Base-by-base conservation (phyloP, 2,888 invertebrate genomes). In the Polyommatus iphigenia region DNA sequence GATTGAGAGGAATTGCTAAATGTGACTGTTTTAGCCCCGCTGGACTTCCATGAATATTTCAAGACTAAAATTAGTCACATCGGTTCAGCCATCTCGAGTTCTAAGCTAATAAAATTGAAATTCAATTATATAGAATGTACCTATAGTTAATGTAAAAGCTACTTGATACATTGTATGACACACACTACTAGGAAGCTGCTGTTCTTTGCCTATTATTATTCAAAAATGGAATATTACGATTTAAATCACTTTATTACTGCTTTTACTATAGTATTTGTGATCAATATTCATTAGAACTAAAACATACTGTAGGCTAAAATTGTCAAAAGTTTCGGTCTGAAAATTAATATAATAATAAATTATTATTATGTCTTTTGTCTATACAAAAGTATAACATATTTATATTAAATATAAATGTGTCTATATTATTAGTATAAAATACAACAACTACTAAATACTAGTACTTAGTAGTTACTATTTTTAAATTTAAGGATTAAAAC, bases 161-260 rank as follows among this genome's bases (percentile, higher is more conserved):
- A 62, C 24, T 62, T 5, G 20, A 20, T n/a, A n/a, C 6, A 0
- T n/a, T 20, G 15, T 15, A 5, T n/a, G 5, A 36, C 36, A 36
- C 36, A 36, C 6, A 36, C 36, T 5, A 6, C 7, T 62, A 62
- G 7, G n/a, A 10, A 24, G 24, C 62, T 62, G 24, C 62, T 62
- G 62, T 24, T 57, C 7, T 59, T 62, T 24, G 24, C 13, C 13
- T 24, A 62, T 62, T 62, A 6, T 41, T 36, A 36, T 36, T 36
- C 2, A 62, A 62, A 59, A 62, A 62, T 24, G 62, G 24, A 62
- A 62, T 24, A 24, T 62, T 24, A 24, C 62, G 20, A 24, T 62
- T 62, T 20, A 62, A 62, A 62, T 62, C 59, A 62, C 59, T 62
- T 62, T 62, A 24, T 62, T 62, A 62, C 10, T 62, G 62, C 62